These are phyloP conservation scores for Channa maculata DNA, from an alignment of 2,113 vertebrate species.

Conservation along the genomic window DNA sequence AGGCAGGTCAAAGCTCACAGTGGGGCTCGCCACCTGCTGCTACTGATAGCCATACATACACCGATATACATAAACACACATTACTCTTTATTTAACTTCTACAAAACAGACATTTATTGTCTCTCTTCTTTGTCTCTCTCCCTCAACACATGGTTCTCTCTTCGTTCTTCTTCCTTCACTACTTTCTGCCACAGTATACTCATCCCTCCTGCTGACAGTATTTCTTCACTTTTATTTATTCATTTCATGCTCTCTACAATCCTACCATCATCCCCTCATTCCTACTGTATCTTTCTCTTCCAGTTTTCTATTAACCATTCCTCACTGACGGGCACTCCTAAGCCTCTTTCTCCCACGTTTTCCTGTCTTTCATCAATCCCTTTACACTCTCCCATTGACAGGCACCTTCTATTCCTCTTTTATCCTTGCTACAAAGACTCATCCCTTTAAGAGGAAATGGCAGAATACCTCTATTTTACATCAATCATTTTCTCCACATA, in stretches of 20 bases:
- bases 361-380: constrained; percentile 51
- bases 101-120: constrained; percentile 11
- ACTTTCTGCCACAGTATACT: background rate
- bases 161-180: constrained; percentile 3
- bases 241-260: constrained; percentile 39
- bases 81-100: constrained; percentile 5
- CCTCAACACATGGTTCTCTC: constrained; percentile 10
- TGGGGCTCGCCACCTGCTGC: constrained; percentile 56
- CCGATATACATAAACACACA: background rate
- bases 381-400: constrained; percentile 31
- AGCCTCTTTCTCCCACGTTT: constrained; percentile 33
- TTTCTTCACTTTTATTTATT: constrained; percentile 23
- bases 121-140: background rate
- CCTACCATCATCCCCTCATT: constrained; percentile 40
- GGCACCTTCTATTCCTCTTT: constrained; percentile 32
- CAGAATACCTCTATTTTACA: constrained; percentile 22
- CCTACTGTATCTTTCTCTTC: constrained; percentile 41
- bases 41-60: constrained; percentile 51
- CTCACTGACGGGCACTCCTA: constrained; percentile 36
- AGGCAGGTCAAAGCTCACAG: constrained; percentile 56
- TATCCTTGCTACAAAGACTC: constrained; percentile 30
- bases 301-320: constrained; percentile 56
- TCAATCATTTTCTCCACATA: constrained; percentile 20
- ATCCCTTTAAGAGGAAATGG: constrained; percentile 3
- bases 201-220: constrained; percentile 19